phyloP scores from a whole-genome alignment of 2,797 vertebrate species.

The Hozukius guyotensis region DNA sequence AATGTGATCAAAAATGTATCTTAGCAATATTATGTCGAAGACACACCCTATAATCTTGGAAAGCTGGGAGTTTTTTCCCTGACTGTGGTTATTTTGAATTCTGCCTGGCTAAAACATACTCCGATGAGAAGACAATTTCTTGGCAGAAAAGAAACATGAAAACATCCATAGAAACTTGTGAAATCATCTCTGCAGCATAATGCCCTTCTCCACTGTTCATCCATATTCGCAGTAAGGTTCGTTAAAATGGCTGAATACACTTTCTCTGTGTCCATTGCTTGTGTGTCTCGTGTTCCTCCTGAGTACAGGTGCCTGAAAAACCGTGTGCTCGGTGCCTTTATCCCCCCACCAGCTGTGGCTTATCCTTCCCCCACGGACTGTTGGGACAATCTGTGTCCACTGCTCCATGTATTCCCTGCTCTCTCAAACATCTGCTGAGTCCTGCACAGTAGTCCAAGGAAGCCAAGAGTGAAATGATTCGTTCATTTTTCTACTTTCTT shows the following conservation, averaged over 20 bases:
- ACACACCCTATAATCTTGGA: not conserved
- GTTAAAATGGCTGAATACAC: not conserved
- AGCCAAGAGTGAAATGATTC: not conserved
- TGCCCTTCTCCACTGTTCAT: not conserved
- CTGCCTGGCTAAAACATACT: not conserved
- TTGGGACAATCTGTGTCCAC: conserved; percentile 10
- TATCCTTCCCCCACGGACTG: conserved; percentile 8
- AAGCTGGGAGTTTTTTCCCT: not conserved
- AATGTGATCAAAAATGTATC: not conserved
- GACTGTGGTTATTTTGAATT: not conserved
- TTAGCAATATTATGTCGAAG: not conserved
- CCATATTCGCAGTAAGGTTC: not conserved
- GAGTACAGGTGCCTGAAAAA: not conserved
- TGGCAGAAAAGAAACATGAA: not conserved
- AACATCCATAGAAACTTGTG: not conserved
- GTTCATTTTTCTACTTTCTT: conserved; percentile 5
- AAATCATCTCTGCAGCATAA: not conserved
- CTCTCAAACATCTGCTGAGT: conserved; percentile 35
- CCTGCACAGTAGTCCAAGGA: not conserved
- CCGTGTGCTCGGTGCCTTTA: not conserved
- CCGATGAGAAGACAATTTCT: not conserved
- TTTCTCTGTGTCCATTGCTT: not conserved
- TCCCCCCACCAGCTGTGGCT: not conserved
- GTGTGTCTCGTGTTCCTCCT: not conserved
- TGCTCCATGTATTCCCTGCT: not conserved